Conservation (phyloP, 2,797 vertebrate species). For the Catharus ustulatus region DNA sequence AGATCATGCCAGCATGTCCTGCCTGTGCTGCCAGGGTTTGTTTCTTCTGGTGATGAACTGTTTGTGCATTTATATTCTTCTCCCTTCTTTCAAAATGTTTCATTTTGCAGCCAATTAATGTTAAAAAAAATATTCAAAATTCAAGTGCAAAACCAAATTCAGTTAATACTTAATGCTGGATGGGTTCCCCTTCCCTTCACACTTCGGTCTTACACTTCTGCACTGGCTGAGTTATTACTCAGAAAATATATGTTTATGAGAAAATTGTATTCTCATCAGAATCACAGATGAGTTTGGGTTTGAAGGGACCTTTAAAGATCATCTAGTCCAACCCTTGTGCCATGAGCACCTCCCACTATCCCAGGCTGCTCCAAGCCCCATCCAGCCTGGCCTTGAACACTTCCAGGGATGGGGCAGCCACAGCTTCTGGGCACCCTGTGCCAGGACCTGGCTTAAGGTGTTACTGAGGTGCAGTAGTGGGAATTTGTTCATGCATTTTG, state of each 20-base stretch:
- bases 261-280: not conserved
- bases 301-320: not conserved
- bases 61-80: not conserved
- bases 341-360: not conserved
- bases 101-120: not conserved
- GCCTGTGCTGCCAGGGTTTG: not conserved
- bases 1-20: not conserved
- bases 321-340: not conserved
- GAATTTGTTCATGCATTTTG: not conserved
- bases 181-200: not conserved
- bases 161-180: not conserved
- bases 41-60: not conserved
- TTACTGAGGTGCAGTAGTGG: not conserved
- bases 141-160: not conserved
- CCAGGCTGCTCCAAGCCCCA: not conserved
- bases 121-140: not conserved
- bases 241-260: not conserved
- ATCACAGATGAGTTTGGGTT: not conserved
- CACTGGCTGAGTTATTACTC: not conserved
- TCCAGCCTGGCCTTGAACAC: not conserved
- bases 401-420: not conserved
- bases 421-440: not conserved
- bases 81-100: not conserved
- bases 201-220: not conserved
- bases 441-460: fast-evolving